Base-by-base conservation (phyloP, 2,888 invertebrate genomes). In the Pterobdella sp. region DNA sequence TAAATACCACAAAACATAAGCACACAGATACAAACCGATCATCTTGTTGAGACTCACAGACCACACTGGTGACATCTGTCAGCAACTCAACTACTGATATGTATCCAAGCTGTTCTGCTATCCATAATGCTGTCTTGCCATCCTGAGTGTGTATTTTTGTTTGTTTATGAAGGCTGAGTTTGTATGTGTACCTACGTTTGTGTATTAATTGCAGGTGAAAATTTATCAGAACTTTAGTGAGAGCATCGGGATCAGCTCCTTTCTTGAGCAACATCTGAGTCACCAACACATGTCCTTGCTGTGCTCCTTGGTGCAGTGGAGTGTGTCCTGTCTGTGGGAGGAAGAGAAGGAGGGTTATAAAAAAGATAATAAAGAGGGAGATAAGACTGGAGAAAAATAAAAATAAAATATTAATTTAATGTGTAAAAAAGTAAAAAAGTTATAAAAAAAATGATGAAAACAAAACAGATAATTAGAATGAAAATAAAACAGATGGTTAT, bases 281-380 rank as follows among this genome's bases (percentile, higher is more conserved):
- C 79, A 97, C 94, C 78, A 93, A 90, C 73, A 94, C 92, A 84
- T 99, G 98, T 0, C 98, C 98, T 85, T 99, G 98, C 84, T 98
- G 98, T 14, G 98, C 95, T 2, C 97, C 97, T 85, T 97, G 97
- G 86, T 99, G 98, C n/a, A 99, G 87, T 3, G 98, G 78, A n/a
- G 78, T 78, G 75, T 78, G 76, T 63, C 78, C 78, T 35, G 76
- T 74, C 77, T 74, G 68, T 67, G 63, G 3, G 65, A 18, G n/a
- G 52, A 18, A n/a, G 31, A 18, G 52, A 18, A 52, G 7, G n/a
- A 22, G 52, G n/a, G n/a, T 49, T 49, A 49, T 49, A 18, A 18
- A 49, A 49, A 22, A 18, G 14, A 49, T 49, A 49, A 49, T 14
- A 49, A 18, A 14, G 52, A n/a, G n/a, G n/a, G n/a, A n/a, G n/a